Evolutionary conservation across 2,113 vertebrate genomes (phyloP).

Genomic region (Oophaga pumilio): DNA sequence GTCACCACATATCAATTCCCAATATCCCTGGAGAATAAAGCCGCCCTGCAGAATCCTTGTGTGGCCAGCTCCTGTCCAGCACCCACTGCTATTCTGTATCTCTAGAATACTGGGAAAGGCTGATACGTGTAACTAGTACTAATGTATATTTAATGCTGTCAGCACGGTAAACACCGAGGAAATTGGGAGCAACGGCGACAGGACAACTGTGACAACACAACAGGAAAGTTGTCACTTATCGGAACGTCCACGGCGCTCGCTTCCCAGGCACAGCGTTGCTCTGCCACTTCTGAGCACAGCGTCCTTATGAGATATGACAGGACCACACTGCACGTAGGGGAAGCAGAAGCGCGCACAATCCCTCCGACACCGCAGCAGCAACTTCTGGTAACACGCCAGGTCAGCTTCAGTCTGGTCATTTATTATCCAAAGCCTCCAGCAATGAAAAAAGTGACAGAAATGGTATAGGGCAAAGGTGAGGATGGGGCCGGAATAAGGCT

Average conservation of each 20-base stretch:
- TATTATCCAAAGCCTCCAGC: conserved; percentile 22
- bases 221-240: background rate
- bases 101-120: no score
- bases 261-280: background rate
- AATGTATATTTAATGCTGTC: background rate
- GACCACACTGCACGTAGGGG: background rate
- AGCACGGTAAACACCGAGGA: background rate
- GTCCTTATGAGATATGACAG: conserved; percentile 18
- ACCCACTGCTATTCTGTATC: no score
- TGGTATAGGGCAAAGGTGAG: background rate
- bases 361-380: conserved; percentile 20
- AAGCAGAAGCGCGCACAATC: conserved; percentile 17
- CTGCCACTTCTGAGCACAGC: background rate
- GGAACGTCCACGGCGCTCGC: background rate
- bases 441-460: background rate
- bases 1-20: no score
- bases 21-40: no score
- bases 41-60: no score
- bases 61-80: no score
- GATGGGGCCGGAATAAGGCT: background rate
- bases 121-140: background rate
- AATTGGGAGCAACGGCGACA: background rate
- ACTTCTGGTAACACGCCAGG: conserved; percentile 7
- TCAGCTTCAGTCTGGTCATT: background rate
- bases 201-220: background rate